phyloP scores from a whole-genome alignment of 2,113 vertebrate genomes.

The Herpailurus yagouaroundi region DNA sequence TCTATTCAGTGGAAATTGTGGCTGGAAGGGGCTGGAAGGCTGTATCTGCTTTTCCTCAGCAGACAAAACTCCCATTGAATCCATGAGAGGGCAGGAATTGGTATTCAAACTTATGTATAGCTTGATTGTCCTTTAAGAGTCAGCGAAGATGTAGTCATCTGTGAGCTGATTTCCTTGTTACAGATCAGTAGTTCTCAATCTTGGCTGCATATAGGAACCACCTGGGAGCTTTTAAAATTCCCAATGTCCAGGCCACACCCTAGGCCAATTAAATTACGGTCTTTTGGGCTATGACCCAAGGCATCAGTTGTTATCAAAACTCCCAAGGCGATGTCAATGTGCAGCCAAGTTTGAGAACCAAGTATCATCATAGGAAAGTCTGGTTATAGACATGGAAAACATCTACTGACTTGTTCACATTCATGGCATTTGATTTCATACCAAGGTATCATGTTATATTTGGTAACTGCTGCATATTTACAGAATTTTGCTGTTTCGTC shows the following conservation, averaged over 20 bases:
- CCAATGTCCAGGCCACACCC: neutral
- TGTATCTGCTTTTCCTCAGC: conserved; percentile 61
- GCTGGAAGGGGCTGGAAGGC: neutral
- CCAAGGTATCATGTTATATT: neutral
- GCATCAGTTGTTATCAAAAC: neutral
- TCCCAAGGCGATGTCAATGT: neutral
- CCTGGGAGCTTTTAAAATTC: neutral
- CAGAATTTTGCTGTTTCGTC: neutral
- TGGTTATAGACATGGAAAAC: neutral
- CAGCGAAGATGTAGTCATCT: neutral
- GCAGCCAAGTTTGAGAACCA: neutral
- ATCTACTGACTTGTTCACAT: neutral
- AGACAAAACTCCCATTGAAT: conserved; percentile 32
- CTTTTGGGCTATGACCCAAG: neutral
- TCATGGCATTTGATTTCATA: neutral
- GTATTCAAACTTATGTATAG: neutral
- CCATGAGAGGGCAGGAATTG: neutral
- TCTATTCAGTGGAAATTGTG: conserved; percentile 46
- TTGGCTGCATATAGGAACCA: neutral
- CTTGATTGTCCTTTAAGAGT: conserved; percentile 41
- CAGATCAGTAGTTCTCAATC: conserved; percentile 16
- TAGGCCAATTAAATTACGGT: neutral
- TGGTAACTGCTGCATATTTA: neutral
- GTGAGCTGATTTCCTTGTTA: conserved; percentile 14
- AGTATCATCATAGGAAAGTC: neutral